Evolutionary conservation across 2,888 invertebrate species (phyloP), one percentile per base, ranked within the genome.

Genomic region (Acanthococcus lagerstroemiae): DNA sequence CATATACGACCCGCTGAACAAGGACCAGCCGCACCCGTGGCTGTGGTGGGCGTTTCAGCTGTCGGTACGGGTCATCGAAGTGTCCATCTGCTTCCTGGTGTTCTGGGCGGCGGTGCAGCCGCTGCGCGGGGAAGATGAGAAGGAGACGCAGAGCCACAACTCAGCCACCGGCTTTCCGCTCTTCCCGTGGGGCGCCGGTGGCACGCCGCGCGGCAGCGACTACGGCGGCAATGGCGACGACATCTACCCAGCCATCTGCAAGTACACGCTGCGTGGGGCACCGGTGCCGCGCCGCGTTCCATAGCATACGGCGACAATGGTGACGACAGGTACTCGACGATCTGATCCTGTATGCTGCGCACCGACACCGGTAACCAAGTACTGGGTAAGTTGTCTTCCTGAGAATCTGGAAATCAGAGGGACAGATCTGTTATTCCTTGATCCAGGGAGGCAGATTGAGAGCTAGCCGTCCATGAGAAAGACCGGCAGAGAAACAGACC

Each of bases 41-140:
- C 80, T 92, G 3, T 87, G 93, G 80, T 94, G 92, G 91, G 87
- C 89, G 21, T 93, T 90, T 78, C 91, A 94, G 74, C 86, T 91
- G 73, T 87, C 88, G 0, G 82, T 92, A 60, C 82, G 94, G 25
- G 80, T 92, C 5, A 82, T 92, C 61, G 95, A 95, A 77, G 84
- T 94, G 54, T 84, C 87, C n/a, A 88, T 94, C 73, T 89, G 93
- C 71, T 86, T 87, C 4, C 80, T 91, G 65, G 81, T 92, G 71
- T 88, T 88, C 0, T 93, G 91, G 83, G 91, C 94, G 9, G 89
- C 90, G 55, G 90, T 91, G 66, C 72, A 72, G 60, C 70, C 70
- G 76, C 77, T 68, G 76, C 80, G 70, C 73, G 75, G 87, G 60
- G 86, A 86, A 70, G 82, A 89, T 65, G 89, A 90, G 73, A 90